Evolutionary conservation across 2,113 vertebrate genomes (phyloP).

Genomic region (Oncorhynchus tshawytscha): DNA sequence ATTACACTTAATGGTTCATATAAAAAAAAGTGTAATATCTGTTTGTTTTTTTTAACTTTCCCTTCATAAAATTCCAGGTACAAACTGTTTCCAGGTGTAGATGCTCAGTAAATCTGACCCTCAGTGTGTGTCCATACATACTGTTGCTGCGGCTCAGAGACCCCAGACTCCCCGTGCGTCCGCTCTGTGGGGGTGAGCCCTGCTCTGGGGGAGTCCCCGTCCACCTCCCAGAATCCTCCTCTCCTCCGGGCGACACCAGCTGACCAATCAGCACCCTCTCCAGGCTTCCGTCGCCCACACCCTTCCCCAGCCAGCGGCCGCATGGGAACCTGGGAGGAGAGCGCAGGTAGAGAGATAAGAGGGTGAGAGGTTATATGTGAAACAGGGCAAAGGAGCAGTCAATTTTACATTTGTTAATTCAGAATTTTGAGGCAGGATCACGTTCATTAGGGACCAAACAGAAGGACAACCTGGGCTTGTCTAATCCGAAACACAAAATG

Average conservation of each 20-base stretch:
- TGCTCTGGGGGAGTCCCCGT: constrained; percentile 88
- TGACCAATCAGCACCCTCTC: constrained; percentile 92
- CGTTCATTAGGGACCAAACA: no score
- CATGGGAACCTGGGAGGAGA: constrained; percentile 84
- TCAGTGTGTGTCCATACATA: constrained; percentile 61
- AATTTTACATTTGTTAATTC: no score
- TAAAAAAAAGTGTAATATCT: no score
- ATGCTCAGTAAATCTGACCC: background rate
- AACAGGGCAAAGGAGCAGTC: no score
- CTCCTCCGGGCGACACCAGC: constrained; percentile 73
- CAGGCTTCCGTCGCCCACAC: constrained; percentile 88
- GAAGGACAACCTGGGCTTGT: no score
- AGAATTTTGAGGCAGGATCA: background rate
- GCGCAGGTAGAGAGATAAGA: background rate
- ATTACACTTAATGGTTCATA: no score
- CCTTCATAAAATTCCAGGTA: no score
- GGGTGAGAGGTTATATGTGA: no score
- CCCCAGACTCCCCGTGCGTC: constrained; percentile 82
- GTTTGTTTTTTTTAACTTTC: no score
- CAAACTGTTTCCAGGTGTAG: no score
- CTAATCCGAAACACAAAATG: no score
- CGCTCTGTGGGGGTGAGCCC: constrained; percentile 80
- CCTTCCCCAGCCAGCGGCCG: constrained; percentile 89
- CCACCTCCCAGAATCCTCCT: constrained; percentile 84
- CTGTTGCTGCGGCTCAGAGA: constrained; percentile 80